Evolutionary conservation across 2,797 vertebrate genomes (phyloP).

Genomic region (Sebastes flavidus): DNA sequence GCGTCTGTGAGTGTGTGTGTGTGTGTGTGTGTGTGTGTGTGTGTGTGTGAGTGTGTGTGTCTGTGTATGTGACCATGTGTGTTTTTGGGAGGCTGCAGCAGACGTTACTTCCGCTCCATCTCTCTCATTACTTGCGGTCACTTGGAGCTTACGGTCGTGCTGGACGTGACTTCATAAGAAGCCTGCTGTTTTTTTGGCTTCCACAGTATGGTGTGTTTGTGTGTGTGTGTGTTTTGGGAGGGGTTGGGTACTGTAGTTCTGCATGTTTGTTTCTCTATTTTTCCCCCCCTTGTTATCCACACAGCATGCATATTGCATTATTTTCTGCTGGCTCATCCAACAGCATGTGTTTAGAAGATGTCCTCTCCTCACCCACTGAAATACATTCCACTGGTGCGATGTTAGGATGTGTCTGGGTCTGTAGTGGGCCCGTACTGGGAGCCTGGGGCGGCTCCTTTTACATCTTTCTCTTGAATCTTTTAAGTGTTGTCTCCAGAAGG

Average conservation of each 20-base stretch:
- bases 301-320: constrained; percentile 60
- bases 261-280: constrained; percentile 25
- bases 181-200: constrained; percentile 57
- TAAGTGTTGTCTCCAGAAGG: constrained; percentile 52
- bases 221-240: not conserved
- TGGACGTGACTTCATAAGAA: constrained; percentile 63
- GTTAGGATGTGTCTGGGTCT: constrained; percentile 41
- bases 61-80: constrained; percentile 27
- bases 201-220: constrained; percentile 34
- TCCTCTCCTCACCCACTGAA: constrained; percentile 48
- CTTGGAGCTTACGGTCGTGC: constrained; percentile 68
- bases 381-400: constrained; percentile 52
- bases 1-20: not conserved
- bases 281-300: constrained; percentile 35
- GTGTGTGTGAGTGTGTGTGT: constrained; percentile 3
- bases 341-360: constrained; percentile 50
- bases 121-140: constrained; percentile 74
- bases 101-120: constrained; percentile 69
- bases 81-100: constrained; percentile 61
- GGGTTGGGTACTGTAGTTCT: constrained; percentile 7
- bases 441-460: constrained; percentile 43
- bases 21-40: constrained; percentile 1
- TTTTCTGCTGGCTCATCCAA: constrained; percentile 50
- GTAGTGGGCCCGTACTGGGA: constrained; percentile 34
- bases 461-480: constrained; percentile 62